These are phyloP conservation scores for Scaptomyza montana DNA, from an alignment of 1,140 invertebrate genomes.

Conservation along the genomic window DNA sequence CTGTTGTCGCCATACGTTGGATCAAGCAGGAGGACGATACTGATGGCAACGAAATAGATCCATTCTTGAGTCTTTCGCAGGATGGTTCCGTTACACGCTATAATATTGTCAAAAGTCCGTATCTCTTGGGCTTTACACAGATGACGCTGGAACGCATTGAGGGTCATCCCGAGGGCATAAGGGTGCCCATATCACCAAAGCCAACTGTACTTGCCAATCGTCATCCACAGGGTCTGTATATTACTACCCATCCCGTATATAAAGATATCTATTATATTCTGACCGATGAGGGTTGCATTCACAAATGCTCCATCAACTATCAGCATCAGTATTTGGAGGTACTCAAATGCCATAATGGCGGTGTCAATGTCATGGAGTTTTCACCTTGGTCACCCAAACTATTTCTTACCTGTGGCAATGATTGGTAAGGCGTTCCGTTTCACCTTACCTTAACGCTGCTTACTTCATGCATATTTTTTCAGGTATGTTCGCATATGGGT, in stretches of 20 bases:
- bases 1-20: constrained; percentile 87
- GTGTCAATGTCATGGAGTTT: constrained; percentile 90
- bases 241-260: constrained; percentile 87
- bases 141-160: constrained; percentile 88
- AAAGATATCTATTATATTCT: constrained; percentile 90
- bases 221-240: constrained; percentile 86
- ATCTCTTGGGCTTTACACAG: constrained; percentile 84
- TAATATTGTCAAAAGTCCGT: constrained; percentile 81
- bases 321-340: constrained; percentile 88
- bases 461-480: background rate
- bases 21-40: constrained; percentile 72
- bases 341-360: constrained; percentile 91
- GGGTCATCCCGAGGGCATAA: constrained; percentile 86
- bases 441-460: background rate
- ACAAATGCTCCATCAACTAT: constrained; percentile 89
- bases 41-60: constrained; percentile 83
- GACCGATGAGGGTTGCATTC: constrained; percentile 92
- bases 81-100: constrained; percentile 86
- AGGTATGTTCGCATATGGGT: constrained; percentile 90
- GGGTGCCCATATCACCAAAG: constrained; percentile 32
- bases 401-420: constrained; percentile 92
- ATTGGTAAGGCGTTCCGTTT: constrained; percentile 85
- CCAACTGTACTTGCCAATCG: constrained; percentile 61
- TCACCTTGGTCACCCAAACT: constrained; percentile 91
- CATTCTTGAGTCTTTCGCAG: constrained; percentile 85